A percentile compares a stretch with the other conserved stretches of the same genome.
Conservation (phyloP, 2,113 vertebrate species). For the Boleophthalmus pectinirostris region DNA sequence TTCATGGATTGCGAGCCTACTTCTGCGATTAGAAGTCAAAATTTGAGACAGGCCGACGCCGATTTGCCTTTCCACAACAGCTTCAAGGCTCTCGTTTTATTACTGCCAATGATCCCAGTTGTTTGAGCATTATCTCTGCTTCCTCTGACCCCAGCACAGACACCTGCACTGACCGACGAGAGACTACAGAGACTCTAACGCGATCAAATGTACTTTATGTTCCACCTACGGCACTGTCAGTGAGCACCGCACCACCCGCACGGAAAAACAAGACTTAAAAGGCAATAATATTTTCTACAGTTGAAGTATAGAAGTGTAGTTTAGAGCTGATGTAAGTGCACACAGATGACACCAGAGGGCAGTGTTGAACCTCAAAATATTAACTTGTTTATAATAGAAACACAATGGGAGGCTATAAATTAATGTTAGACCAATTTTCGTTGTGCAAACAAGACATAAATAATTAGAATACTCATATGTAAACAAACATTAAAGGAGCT, state of each 20-base stretch:
- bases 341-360: conserved; percentile 51
- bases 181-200: conserved; percentile 10
- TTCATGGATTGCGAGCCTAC: neutral
- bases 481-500: too few relatives aligned
- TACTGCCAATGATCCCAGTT: neutral
- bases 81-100: neutral
- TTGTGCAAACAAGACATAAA: too few relatives aligned
- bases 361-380: conserved; percentile 50
- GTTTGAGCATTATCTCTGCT: neutral
- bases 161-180: neutral
- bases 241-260: neutral
- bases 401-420: neutral
- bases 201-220: conserved; percentile 14
- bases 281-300: conserved; percentile 58
- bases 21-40: too few relatives aligned
- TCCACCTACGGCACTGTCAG: conserved; percentile 22
- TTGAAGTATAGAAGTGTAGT: conserved; percentile 32
- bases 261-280: conserved; percentile 6
- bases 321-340: conserved; percentile 22
- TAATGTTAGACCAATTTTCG: neutral
- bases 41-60: too few relatives aligned
- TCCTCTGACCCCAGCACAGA: neutral
- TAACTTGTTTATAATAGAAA: neutral
- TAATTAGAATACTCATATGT: too few relatives aligned
- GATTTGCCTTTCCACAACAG: neutral